Conservation (phyloP, 2,113 vertebrate species). For the Sisor rabdophorus region DNA sequence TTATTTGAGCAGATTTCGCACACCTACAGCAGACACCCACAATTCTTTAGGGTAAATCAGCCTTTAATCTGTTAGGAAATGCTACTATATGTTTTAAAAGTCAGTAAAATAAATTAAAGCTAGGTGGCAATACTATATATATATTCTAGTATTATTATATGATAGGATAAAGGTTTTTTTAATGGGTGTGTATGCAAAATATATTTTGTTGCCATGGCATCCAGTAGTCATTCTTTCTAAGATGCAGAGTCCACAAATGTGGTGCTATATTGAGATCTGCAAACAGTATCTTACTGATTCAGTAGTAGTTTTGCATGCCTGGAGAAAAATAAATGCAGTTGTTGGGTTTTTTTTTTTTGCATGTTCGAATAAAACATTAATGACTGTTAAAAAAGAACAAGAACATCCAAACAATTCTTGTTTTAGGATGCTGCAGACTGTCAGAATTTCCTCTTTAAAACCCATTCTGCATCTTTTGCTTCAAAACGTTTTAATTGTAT, state of each 20-base stretch:
- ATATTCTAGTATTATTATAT: too few species aligned
- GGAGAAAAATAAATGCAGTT: not conserved
- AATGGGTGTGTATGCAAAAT: not conserved
- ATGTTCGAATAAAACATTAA: not conserved
- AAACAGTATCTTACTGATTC: conserved; percentile 10
- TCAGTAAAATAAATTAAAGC: too few species aligned
- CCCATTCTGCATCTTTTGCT: not conserved
- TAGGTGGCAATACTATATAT: too few species aligned
- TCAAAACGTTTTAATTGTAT: conserved; percentile 2
- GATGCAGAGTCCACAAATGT: not conserved
- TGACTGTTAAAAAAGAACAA: not conserved
- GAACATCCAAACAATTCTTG: not conserved
- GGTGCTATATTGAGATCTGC: not conserved
- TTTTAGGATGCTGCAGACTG: not conserved
- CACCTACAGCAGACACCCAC: conserved; percentile 21
- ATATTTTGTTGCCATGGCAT: not conserved
- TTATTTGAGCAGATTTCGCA: conserved; percentile 35
- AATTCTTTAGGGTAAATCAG: conserved; percentile 1
- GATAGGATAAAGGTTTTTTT: too few species aligned
- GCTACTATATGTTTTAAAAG: too few species aligned
- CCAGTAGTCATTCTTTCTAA: not conserved
- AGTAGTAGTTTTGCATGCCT: not conserved
- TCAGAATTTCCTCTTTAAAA: not conserved
- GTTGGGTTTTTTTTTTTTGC: not conserved
- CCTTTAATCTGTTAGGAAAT: conserved; percentile 3